These are phyloP conservation scores for Pica pica DNA, from an alignment of 2,113 vertebrate species.

Conservation along the genomic window DNA sequence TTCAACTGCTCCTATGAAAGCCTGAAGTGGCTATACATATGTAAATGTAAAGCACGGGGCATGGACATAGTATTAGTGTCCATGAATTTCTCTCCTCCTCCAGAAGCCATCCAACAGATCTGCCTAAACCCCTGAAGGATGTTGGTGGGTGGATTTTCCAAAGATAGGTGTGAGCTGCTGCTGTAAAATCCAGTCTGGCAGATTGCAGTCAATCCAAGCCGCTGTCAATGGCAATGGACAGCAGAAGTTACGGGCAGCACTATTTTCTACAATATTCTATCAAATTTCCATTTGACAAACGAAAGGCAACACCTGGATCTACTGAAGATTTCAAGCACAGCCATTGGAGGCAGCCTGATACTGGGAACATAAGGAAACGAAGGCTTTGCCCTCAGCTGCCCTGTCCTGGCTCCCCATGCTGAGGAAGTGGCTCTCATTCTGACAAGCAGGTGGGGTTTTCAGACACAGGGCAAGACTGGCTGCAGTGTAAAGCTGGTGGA, in stretches of 20 bases:
- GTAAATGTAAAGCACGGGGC: rapidly evolving
- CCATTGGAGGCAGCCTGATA: not conserved
- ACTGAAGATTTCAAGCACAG: not conserved
- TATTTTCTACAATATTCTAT: not conserved
- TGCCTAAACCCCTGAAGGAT: not conserved
- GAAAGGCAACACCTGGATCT: rapidly evolving
- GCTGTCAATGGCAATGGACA: not conserved
- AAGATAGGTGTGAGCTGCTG: not conserved
- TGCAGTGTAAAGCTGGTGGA: not conserved
- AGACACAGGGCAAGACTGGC: not conserved
- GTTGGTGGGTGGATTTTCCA: not conserved
- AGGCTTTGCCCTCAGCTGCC: not conserved
- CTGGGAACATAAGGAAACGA: rapidly evolving
- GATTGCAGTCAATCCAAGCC: not conserved
- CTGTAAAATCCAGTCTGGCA: not conserved
- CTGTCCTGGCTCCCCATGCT: not conserved
- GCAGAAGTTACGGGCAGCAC: not conserved
- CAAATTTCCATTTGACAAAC: not conserved
- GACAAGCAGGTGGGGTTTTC: not conserved
- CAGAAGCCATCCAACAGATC: not conserved
- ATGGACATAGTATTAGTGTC: not conserved
- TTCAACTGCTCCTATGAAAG: not conserved
- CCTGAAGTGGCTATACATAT: not conserved
- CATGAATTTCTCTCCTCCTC: not conserved
- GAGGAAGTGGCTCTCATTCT: not conserved